Percentiles rank a stretch among this genome's conserved stretches.
phyloP scores from a whole-genome alignment of 2,888 invertebrate genomes.

The Athalia circularis region DNA sequence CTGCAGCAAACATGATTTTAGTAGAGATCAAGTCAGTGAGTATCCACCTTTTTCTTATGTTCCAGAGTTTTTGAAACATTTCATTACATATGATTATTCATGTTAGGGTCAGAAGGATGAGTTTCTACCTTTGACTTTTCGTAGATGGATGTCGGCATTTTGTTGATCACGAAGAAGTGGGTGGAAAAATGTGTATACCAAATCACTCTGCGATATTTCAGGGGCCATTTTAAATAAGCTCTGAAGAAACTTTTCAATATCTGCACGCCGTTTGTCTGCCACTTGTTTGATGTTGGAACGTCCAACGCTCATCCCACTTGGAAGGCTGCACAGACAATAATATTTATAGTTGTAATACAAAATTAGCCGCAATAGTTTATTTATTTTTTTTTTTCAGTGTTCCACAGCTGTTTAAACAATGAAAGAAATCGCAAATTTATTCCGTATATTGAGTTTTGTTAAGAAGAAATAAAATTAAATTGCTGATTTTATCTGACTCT shows the following conservation, averaged over 20 bases:
- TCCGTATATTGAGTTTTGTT: no score
- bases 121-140: slow-evolving; percentile 83
- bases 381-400: neutral
- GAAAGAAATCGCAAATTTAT: no score
- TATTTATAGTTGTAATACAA: neutral
- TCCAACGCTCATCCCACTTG: slow-evolving; percentile 88
- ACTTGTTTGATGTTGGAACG: slow-evolving; percentile 96
- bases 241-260: slow-evolving; percentile 91
- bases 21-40: no score
- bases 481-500: no score
- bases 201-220: slow-evolving; percentile 96
- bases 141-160: slow-evolving; percentile 87
- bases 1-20: no score
- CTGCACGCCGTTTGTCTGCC: slow-evolving; percentile 92
- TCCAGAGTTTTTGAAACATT: neutral
- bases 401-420: neutral
- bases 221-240: slow-evolving; percentile 91
- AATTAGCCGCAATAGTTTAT: neutral
- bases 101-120: neutral
- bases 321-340: slow-evolving; percentile 76
- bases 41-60: no score
- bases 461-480: no score
- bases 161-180: slow-evolving; percentile 95
- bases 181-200: slow-evolving; percentile 99
- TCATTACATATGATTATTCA: neutral